Percentiles rank a stretch among this genome's conserved stretches.
Conservation (phyloP, 2,113 vertebrate genomes). For the Embiotoca jacksoni region DNA sequence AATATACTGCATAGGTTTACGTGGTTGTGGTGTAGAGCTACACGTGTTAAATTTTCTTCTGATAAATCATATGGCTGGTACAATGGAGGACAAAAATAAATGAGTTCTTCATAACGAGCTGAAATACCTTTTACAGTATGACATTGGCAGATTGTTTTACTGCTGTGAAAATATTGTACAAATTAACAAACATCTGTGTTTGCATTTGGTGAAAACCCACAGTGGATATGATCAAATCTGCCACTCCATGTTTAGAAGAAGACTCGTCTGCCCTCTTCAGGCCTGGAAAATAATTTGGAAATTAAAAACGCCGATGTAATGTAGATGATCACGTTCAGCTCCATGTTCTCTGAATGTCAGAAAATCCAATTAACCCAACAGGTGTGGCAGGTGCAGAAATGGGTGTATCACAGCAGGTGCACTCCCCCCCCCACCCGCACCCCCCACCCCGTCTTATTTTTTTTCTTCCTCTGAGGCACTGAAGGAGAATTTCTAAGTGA, state of each 20-base stretch:
- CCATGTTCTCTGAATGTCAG: slow-evolving; percentile 38
- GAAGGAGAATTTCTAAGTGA: slow-evolving; percentile 63
- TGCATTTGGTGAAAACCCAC: background rate
- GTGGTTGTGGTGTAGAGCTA: slow-evolving; percentile 9
- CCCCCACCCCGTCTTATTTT: slow-evolving; percentile 35
- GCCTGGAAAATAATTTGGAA: slow-evolving; percentile 58
- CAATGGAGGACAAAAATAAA: background rate
- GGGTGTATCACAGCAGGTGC: slow-evolving; percentile 55
- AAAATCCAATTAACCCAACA: slow-evolving; percentile 74
- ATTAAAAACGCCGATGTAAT: slow-evolving; percentile 16
- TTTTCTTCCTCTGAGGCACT: slow-evolving; percentile 37
- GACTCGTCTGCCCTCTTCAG: slow-evolving; percentile 82
- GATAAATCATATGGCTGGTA: background rate
- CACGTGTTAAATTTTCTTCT: background rate
- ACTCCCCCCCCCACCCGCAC: background rate
- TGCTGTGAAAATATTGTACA: slow-evolving; percentile 1
- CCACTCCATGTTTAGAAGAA: slow-evolving; percentile 39
- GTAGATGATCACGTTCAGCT: slow-evolving; percentile 30
- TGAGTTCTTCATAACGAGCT: background rate
- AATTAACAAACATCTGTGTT: slow-evolving; percentile 16
- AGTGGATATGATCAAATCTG: slow-evolving; percentile 9
- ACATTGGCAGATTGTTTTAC: background rate
- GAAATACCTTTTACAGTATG: background rate
- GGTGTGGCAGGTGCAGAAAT: slow-evolving; percentile 59
- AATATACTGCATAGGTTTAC: slow-evolving; percentile 6